Evolutionary conservation across 2,797 vertebrate species (phyloP).

Genomic region (Microctenopoma steveboyesi): DNA sequence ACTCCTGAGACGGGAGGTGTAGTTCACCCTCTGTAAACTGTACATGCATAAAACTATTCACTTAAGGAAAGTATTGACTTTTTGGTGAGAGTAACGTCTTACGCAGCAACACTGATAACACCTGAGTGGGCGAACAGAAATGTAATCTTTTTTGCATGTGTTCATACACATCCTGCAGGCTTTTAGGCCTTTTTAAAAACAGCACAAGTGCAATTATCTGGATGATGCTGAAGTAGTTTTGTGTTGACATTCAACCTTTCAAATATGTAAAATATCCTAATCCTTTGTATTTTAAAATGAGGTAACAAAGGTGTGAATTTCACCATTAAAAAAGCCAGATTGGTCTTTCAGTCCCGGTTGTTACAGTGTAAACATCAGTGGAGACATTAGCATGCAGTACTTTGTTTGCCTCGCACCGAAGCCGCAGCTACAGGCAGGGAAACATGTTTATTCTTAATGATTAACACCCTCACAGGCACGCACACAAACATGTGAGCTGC

Average conservation of each 20-base stretch:
- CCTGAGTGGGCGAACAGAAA: neutral
- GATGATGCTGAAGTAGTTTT: neutral
- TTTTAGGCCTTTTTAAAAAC: conserved; percentile 9
- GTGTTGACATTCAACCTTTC: neutral
- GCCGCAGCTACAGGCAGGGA: conserved; percentile 50
- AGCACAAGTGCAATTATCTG: neutral
- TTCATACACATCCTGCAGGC: neutral
- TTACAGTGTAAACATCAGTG: conserved; percentile 33
- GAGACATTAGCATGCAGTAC: conserved; percentile 60
- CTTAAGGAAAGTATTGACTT: conserved; percentile 20
- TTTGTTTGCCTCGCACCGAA: conserved; percentile 55
- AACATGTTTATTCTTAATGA: conserved; percentile 78
- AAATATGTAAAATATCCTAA: neutral
- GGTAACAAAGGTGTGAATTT: neutral
- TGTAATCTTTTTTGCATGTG: neutral
- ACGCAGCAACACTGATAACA: neutral
- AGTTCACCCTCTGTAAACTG: conserved; percentile 7
- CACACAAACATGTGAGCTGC: conserved; percentile 54
- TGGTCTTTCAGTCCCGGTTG: neutral
- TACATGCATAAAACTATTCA: conserved; percentile 31
- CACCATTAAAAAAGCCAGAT: neutral
- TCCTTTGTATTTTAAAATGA: too few relatives aligned
- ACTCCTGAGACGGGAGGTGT: conserved; percentile 26
- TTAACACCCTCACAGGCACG: conserved; percentile 70
- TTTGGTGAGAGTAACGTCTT: conserved; percentile 17